A percentile compares a stretch with the other conserved stretches of the same genome.
Evolutionary conservation across 30 jellyfish, hydroid and myxozoan species (phyloP).

Genomic region (Aurelia aurita complex sp. Pacific): DNA sequence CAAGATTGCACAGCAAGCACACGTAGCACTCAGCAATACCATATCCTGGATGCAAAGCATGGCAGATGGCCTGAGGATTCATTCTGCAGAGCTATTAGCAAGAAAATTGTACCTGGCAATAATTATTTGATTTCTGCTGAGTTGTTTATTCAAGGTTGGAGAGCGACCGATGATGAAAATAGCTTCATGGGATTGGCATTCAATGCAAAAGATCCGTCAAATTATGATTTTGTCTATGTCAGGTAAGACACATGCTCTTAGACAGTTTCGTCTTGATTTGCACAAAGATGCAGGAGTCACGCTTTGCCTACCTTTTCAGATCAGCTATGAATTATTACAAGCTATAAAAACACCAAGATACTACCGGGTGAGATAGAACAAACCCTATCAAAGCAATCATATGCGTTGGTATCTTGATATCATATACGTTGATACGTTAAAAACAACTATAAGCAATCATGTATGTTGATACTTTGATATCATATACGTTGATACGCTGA

Average conservation of each 20-base stretch:
- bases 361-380: no score
- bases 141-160: slow-evolving; percentile 67
- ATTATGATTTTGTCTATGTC: slow-evolving; percentile 73
- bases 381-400: no score
- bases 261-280: no score
- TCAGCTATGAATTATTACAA: no score
- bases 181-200: slow-evolving; percentile 67
- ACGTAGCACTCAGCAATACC: slow-evolving; percentile 30
- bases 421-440: no score
- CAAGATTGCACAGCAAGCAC: slow-evolving; percentile 70
- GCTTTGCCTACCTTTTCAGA: no score
- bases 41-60: slow-evolving; percentile 78
- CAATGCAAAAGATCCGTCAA: slow-evolving; percentile 74
- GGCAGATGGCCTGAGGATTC: slow-evolving; percentile 81
- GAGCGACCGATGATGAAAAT: slow-evolving; percentile 36
- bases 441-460: no score
- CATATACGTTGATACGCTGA: no score
- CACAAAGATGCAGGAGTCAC: no score
- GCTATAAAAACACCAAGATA: no score
- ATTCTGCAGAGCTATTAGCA: slow-evolving; percentile 77
- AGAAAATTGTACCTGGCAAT: slow-evolving; percentile 54
- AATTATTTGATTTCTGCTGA: slow-evolving; percentile 55
- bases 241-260: slow-evolving; percentile 29
- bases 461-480: no score
- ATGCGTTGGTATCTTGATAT: no score